These are phyloP conservation scores for Trogon melanurus DNA, from an alignment of 2,113 vertebrate genomes.

Conservation along the genomic window DNA sequence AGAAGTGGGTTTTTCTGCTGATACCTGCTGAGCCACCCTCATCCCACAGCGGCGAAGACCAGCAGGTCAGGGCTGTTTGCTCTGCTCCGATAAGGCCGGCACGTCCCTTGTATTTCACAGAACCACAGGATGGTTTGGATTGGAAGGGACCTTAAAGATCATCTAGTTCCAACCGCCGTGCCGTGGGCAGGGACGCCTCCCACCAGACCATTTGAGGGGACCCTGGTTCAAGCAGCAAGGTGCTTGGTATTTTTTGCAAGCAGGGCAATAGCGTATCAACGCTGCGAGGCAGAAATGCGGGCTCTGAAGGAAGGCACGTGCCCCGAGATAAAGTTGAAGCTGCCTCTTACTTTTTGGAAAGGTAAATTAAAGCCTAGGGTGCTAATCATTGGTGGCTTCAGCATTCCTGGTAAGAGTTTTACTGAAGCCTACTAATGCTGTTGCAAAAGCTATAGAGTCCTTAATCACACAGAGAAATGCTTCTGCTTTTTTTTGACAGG, in stretches of 20 bases:
- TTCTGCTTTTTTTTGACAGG: not conserved
- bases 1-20: not conserved
- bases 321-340: not conserved
- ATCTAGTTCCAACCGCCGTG: no score
- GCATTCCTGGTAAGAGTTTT: not conserved
- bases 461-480: not conserved
- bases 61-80: not conserved
- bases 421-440: not conserved
- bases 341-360: not conserved
- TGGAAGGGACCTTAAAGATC: no score
- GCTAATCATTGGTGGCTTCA: not conserved
- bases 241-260: not conserved
- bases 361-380: not conserved
- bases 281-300: not conserved
- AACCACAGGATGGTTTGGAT: no score
- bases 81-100: not conserved
- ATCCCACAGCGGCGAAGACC: not conserved
- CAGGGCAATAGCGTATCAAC: not conserved
- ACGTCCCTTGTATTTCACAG: rapidly evolving
- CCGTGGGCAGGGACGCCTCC: no score
- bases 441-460: not conserved
- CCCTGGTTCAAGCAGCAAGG: not conserved
- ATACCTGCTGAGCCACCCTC: not conserved
- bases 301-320: not conserved
- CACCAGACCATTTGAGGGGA: not conserved